These are phyloP conservation scores for Drosophila rufa DNA, from an alignment of 1,140 invertebrate genomes.

Conservation along the genomic window DNA sequence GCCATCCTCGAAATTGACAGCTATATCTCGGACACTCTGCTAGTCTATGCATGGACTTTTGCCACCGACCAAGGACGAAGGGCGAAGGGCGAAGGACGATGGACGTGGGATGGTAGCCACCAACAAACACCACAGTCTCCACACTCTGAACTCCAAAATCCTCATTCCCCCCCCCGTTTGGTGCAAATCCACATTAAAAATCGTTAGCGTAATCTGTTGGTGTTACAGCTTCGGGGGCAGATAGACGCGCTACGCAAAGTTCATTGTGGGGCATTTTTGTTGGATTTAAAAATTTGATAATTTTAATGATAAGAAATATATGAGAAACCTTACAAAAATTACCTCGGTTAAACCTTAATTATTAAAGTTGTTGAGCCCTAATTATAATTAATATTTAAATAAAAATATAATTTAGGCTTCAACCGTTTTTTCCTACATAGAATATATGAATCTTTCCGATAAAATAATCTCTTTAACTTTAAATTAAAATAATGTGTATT, in stretches of 20 bases:
- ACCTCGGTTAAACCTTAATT: no score
- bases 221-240: constrained; percentile 27
- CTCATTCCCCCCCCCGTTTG: background rate
- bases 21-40: constrained; percentile 41
- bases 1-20: constrained; percentile 73
- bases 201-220: constrained; percentile 64
- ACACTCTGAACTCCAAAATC: constrained; percentile 6
- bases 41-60: constrained; percentile 44
- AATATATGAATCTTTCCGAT: no score
- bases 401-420: no score
- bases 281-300: background rate
- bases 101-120: background rate
- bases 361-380: no score
- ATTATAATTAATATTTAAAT: no score
- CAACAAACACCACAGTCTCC: background rate
- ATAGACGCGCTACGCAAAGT: constrained; percentile 1
- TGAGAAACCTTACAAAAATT: no score
- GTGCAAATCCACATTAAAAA: constrained; percentile 57
- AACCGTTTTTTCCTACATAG: no score
- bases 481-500: no score
- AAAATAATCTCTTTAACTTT: no score
- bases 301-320: background rate
- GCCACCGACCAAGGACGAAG: background rate
- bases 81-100: constrained; percentile 7
- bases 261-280: background rate